Percentiles rank a stretch among this genome's conserved stretches.
Conservation (phyloP, 2,888 invertebrate genomes). For the Heterodera filipjevi region DNA sequence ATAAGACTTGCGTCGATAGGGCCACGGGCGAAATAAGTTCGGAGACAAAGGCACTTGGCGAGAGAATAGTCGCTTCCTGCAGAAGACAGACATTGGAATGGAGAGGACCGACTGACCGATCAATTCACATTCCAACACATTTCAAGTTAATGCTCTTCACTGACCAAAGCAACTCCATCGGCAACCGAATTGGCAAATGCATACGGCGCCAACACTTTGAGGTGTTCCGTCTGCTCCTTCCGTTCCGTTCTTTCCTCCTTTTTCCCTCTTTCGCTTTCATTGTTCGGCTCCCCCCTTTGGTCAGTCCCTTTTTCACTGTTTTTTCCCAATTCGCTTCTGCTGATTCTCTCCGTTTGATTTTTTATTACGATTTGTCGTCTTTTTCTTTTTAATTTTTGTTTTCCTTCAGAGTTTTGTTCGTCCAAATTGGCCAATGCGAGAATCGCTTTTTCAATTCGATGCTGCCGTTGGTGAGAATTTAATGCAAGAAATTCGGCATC, state of each 20-base stretch:
- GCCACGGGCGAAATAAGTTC: slow-evolving; percentile 52
- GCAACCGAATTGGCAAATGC: slow-evolving; percentile 53
- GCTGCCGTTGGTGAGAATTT: neutral
- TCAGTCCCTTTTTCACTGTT: neutral
- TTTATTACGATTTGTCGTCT: slow-evolving; percentile 20
- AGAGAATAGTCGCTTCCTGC: slow-evolving; percentile 51
- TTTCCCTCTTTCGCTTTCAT: too few species aligned
- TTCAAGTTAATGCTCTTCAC: neutral
- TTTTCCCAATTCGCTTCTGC: neutral
- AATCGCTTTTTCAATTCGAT: slow-evolving; percentile 1
- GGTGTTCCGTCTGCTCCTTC: slow-evolving; percentile 18
- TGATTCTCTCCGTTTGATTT: neutral
- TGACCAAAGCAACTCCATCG: slow-evolving; percentile 8
- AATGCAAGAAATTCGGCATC: neutral
- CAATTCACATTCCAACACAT: neutral
- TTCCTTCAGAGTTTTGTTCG: neutral
- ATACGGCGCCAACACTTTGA: slow-evolving; percentile 42
- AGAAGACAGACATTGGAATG: slow-evolving; percentile 23
- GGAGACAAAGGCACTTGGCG: slow-evolving; percentile 53
- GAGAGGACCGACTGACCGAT: slow-evolving; percentile 32
- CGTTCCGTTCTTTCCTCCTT: neutral
- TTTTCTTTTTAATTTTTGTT: slow-evolving; percentile 3
- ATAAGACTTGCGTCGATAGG: slow-evolving; percentile 31
- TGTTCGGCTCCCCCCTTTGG: slow-evolving; percentile 17
- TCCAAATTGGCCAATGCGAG: slow-evolving; percentile 8